These are phyloP conservation scores for Synchiropus splendidus DNA, from an alignment of 2,113 vertebrate species.

Conservation along the genomic window DNA sequence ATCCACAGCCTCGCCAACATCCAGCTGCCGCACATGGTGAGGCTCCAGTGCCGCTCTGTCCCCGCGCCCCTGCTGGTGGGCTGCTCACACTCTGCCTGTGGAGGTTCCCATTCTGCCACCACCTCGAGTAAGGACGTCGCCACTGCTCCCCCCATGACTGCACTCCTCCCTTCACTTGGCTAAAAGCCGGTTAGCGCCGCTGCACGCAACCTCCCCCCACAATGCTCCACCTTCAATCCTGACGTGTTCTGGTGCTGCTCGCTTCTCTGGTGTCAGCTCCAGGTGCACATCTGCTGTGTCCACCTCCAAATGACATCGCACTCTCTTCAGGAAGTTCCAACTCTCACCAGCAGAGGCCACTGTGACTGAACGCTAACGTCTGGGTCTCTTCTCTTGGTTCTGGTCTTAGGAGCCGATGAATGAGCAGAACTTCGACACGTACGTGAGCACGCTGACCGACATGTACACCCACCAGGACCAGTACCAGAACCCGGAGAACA, in stretches of 20 bases:
- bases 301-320: background rate
- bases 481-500: conserved; percentile 99
- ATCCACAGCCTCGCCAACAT: conserved; percentile 98
- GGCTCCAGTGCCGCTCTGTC: no score
- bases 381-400: conserved; percentile 7
- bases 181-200: no score
- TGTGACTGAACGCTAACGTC: conserved; percentile 6
- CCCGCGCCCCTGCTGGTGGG: no score
- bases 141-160: no score
- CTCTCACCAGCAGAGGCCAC: conserved; percentile 3
- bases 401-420: conserved; percentile 93
- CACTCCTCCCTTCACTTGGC: no score
- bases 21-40: conserved; percentile 98
- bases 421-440: conserved; percentile 99
- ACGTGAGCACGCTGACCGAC: conserved; percentile 98
- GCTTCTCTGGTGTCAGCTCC: no score
- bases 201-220: no score
- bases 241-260: no score
- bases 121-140: no score
- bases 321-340: conserved; percentile 2
- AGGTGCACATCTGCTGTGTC: no score
- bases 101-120: background rate
- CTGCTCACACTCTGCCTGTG: background rate
- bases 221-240: no score
- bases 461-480: conserved; percentile 99